phyloP scores from a whole-genome alignment of 1,140 invertebrate genomes.

The Scaptodrosophila lebanonensis region DNA sequence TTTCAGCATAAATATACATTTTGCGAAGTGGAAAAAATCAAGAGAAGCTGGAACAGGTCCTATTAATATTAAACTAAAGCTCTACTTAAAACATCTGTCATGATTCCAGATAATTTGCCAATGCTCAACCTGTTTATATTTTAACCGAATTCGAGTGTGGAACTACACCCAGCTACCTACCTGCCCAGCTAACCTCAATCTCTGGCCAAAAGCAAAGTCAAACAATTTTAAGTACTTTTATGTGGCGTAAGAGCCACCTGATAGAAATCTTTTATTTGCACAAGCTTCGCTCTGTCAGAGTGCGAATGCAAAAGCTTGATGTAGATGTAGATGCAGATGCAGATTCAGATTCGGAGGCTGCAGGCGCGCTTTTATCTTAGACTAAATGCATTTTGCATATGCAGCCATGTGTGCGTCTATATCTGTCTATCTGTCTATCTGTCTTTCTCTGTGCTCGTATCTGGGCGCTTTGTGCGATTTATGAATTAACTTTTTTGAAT shows the following conservation, averaged over 20 bases:
- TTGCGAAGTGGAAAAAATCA: no score
- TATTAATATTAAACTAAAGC: no score
- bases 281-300: conserved; percentile 2
- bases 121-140: no score
- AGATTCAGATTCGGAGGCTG: conserved; percentile 16
- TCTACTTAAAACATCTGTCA: no score
- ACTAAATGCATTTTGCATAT: conserved; percentile 66
- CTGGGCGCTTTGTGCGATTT: conserved; percentile 70
- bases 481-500: conserved; percentile 73
- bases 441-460: conserved; percentile 35
- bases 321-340: conserved; percentile 14
- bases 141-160: no score
- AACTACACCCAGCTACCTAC: no score
- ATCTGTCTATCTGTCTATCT: no score
- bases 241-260: conserved; percentile 71
- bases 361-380: conserved; percentile 55
- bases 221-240: conserved; percentile 73
- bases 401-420: conserved; percentile 32
- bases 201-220: conserved; percentile 57
- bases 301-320: no score
- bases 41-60: no score
- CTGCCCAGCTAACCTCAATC: no score
- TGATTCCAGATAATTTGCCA: no score
- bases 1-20: no score
- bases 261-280: conserved; percentile 72